Conservation (phyloP, 1,140 invertebrate genomes). For the Drosophila oshimai region DNA sequence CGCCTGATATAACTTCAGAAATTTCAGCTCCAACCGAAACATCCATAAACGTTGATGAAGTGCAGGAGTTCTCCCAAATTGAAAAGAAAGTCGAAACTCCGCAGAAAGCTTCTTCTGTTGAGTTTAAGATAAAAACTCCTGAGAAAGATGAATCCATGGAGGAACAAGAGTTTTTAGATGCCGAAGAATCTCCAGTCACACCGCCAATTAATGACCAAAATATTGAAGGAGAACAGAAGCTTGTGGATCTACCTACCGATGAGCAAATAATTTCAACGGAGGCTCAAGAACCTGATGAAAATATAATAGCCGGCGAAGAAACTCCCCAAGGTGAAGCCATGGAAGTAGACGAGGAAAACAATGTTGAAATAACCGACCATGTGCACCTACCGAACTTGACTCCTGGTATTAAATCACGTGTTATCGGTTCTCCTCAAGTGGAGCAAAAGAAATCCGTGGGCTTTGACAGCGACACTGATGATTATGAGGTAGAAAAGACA, state of each 20-base stretch:
- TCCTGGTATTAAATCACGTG: not conserved
- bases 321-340: not conserved
- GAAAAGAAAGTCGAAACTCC: not conserved
- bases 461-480: slow-evolving; percentile 11
- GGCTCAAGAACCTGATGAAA: no score
- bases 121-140: not conserved
- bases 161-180: slow-evolving; percentile 1
- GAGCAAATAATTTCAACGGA: not conserved
- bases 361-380: not conserved
- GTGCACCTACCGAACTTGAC: not conserved
- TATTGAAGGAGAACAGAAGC: not conserved
- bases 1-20: no score
- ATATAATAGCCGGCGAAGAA: not conserved
- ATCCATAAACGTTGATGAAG: no score
- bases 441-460: slow-evolving; percentile 31
- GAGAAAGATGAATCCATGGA: not conserved
- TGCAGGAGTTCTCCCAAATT: no score
- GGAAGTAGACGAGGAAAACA: not conserved
- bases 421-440: not conserved
- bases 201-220: no score
- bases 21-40: no score
- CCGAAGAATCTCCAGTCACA: not conserved
- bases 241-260: not conserved
- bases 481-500: slow-evolving; percentile 16
- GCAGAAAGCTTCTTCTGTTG: not conserved